Evolutionary conservation across 2,888 invertebrate species (phyloP), one percentile per base, ranked within the genome.

Genomic region (Tromatobia lineatoria): DNA sequence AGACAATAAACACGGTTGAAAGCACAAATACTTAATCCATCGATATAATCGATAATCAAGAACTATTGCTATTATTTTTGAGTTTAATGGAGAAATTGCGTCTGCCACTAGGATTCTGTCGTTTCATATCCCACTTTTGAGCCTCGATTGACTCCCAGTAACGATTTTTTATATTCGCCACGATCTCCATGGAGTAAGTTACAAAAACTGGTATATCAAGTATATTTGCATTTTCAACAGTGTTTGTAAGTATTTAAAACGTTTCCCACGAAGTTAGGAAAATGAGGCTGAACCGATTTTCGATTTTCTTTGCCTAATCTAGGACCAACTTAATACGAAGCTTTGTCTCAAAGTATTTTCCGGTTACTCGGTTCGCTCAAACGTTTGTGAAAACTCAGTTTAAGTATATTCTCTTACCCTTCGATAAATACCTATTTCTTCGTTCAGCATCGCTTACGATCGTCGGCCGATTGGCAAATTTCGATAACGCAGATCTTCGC

Each of bases 261-360:
- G 6, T 34, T 2, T 10, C 1, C 0, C 25, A 23, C 2, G 2
- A 61, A 18, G 8, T 34, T 29, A 61, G 7, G 25, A 57, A 20
- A 20, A 11, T 15, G 29, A 29, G 11, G 15, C 15, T n/a, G 25
- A 59, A 25, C 57, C 25, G 29, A 15, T 64, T 18, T 38, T 64
- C 38, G 10, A 64, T 64, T 45, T 66, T 3, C 38, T 45, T 23
- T 23, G 13, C 23, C 10, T 7, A 18, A 45, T 18, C 4, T 57
- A 23, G 25, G 20, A 20, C 20, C 20, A 54, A 20, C 8, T 11
- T 20, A n/a, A 54, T 20, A 66, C n/a, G 10, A 45, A 45, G 54
- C 54, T 47, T 15, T 76, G 75, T 76, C 70, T 76, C 81, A 81
- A 81, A 81, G 76, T 81, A 81, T 76, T 69, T 70, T 81, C 76